These are phyloP conservation scores for Labeo calbasu DNA, from an alignment of 2,797 vertebrate species.

Conservation along the genomic window DNA sequence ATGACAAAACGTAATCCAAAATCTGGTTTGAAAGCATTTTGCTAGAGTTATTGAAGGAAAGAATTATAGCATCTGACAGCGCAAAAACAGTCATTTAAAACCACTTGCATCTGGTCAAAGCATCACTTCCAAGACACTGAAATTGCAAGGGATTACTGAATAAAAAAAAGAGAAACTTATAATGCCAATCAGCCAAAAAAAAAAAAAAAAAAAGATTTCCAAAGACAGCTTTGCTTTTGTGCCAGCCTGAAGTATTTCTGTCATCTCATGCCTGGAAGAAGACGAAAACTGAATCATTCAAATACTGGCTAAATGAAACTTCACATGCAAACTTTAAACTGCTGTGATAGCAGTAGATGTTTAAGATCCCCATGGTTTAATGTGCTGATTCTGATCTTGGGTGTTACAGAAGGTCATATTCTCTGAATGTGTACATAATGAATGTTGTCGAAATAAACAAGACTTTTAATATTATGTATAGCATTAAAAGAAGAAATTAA, in stretches of 20 bases:
- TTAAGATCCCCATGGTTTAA: not conserved
- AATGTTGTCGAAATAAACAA: not conserved
- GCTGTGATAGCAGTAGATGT: too few species aligned
- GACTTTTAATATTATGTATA: not conserved
- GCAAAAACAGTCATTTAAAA: constrained; percentile 23
- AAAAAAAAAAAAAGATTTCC: not conserved
- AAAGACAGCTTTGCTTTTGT: not conserved
- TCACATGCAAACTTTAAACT: not conserved
- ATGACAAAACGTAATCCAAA: not conserved
- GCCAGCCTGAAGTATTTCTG: not conserved
- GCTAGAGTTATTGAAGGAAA: not conserved
- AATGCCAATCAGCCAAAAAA: not conserved
- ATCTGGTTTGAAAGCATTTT: constrained; percentile 22
- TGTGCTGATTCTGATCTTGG: not conserved
- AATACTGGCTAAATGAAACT: not conserved
- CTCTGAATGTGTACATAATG: not conserved
- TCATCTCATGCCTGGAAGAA: not conserved
- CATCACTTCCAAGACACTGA: not conserved
- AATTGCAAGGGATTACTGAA: not conserved
- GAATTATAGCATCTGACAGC: constrained; percentile 12
- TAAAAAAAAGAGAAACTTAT: not conserved
- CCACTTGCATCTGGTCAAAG: constrained; percentile 8
- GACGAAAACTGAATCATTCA: not conserved
- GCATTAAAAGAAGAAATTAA: not conserved
- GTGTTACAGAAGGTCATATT: not conserved